Conservation (phyloP, 2,113 vertebrate genomes). For the Acinonyx jubatus region DNA sequence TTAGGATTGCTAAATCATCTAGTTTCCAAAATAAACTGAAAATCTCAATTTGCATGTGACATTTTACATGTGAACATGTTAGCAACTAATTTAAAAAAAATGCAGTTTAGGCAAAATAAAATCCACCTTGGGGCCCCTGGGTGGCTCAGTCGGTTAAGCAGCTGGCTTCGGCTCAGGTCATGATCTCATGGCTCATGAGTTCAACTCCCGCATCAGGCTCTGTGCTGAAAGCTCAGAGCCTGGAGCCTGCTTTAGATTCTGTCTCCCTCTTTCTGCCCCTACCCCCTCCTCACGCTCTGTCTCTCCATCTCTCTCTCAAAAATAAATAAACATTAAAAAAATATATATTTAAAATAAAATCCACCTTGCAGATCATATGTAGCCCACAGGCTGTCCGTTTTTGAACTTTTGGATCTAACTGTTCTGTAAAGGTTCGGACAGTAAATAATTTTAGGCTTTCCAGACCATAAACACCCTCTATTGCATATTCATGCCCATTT, state of each 20-base stretch:
- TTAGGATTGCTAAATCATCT: not conserved
- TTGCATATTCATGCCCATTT: not conserved
- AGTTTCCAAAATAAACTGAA: not conserved
- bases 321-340: too few relatives aligned
- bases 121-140: not conserved
- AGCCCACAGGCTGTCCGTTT: not conserved
- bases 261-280: too few relatives aligned
- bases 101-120: constrained; percentile 12
- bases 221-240: too few relatives aligned
- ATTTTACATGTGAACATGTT: not conserved
- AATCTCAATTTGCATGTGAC: not conserved
- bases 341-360: not conserved
- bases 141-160: too few relatives aligned
- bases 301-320: too few relatives aligned
- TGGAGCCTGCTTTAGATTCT: too few relatives aligned
- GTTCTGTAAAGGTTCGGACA: not conserved
- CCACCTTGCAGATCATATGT: not conserved
- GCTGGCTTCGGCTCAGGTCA: too few relatives aligned
- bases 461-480: not conserved
- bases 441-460: constrained; percentile 14
- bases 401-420: not conserved
- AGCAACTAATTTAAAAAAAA: constrained; percentile 18
- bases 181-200: too few relatives aligned
- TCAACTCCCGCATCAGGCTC: too few relatives aligned
- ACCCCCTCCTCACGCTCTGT: too few relatives aligned